A percentile compares a stretch with the other conserved stretches of the same genome.
Conservation (phyloP, 1,140 invertebrate genomes). For the Philotrypesis tridentata region DNA sequence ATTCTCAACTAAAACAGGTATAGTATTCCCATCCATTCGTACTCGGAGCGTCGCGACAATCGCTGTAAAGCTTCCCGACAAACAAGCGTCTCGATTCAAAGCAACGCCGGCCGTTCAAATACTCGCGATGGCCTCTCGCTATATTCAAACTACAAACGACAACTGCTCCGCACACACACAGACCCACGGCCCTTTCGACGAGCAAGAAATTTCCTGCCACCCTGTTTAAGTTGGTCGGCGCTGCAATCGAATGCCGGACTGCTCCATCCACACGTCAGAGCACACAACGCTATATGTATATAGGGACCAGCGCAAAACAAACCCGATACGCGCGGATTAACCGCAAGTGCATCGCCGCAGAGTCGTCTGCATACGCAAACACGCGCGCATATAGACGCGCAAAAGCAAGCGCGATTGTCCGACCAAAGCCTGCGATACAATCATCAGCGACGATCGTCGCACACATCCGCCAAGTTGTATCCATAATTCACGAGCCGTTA, state of each 20-base stretch:
- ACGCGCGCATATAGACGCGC: neutral
- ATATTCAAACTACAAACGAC: neutral
- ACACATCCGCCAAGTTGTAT: neutral
- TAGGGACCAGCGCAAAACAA: neutral
- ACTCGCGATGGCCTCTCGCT: no score
- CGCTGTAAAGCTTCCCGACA: no score
- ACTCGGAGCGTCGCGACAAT: no score
- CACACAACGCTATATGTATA: neutral
- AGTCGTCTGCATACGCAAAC: neutral
- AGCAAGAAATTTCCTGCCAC: conserved; percentile 6
- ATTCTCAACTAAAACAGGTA: no score
- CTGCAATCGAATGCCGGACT: neutral
- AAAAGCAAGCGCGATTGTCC: no score
- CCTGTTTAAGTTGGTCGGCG: conserved; percentile 3
- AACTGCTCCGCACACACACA: neutral
- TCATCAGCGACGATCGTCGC: neutral
- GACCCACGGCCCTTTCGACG: neutral
- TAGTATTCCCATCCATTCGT: no score
- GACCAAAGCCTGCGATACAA: neutral
- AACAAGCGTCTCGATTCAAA: no score
- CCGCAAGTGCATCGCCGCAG: neutral
- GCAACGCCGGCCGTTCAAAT: no score
- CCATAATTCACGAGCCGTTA: conserved; percentile 6
- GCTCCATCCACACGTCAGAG: neutral
- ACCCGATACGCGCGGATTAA: neutral